phyloP scores from a whole-genome alignment of 2,113 vertebrate species.

The Urocynchramus pylzowi region DNA sequence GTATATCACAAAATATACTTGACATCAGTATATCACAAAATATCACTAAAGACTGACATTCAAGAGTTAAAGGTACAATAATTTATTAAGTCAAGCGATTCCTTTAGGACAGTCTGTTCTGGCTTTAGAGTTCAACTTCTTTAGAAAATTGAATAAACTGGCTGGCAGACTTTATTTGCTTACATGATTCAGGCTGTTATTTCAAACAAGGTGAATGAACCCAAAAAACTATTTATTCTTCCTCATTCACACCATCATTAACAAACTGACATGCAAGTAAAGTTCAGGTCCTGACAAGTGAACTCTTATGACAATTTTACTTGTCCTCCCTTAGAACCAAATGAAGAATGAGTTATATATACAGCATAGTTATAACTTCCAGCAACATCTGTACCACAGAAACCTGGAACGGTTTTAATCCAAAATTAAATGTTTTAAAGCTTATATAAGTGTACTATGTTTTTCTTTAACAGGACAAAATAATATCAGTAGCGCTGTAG shows the following conservation, averaged over 20 bases:
- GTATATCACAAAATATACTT: not conserved
- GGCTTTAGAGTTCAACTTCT: not conserved
- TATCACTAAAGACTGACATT: not conserved
- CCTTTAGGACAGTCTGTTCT: not conserved
- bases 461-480: not conserved
- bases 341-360: not conserved
- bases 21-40: not conserved
- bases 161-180: not conserved
- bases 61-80: not conserved
- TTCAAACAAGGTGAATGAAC: not conserved
- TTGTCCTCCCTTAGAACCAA: not conserved
- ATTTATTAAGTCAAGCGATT: not conserved
- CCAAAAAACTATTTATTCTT: not conserved
- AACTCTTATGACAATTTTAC: not conserved
- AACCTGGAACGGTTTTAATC: not conserved
- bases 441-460: fast-evolving
- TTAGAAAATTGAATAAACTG: conserved; percentile 19
- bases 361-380: not conserved
- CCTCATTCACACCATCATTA: not conserved
- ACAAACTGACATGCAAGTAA: not conserved
- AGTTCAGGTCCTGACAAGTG: not conserved
- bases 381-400: not conserved
- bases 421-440: not conserved
- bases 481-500: not conserved
- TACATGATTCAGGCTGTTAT: not conserved